phyloP scores from a whole-genome alignment of 1,140 invertebrate species.

The Frieseomelitta varia region DNA sequence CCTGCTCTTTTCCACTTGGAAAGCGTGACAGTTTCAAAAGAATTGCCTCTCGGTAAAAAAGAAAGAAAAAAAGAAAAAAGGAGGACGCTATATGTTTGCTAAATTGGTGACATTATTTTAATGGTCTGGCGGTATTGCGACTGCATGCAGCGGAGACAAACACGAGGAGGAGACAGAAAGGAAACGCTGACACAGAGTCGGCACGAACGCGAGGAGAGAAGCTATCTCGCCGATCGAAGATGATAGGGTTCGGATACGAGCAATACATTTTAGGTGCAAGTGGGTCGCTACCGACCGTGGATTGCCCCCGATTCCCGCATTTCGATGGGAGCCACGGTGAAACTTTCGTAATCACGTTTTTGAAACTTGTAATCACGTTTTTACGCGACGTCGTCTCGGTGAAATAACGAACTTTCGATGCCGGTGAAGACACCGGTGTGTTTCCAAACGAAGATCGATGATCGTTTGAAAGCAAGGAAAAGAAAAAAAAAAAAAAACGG shows the following conservation, averaged over 20 bases:
- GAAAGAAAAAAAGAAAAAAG: too few relatives aligned
- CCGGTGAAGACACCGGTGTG: background rate
- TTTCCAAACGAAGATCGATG: slow-evolving; percentile 2
- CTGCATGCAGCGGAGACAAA: background rate
- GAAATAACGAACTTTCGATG: background rate
- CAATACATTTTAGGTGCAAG: background rate
- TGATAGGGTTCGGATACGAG: background rate
- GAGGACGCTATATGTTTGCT: background rate
- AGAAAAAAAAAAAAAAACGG: background rate
- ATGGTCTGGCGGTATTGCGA: background rate
- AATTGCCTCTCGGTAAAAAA: background rate
- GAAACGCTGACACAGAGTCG: background rate
- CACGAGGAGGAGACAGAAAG: background rate
- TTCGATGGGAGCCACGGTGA: background rate
- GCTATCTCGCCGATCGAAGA: background rate
- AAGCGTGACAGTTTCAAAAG: background rate
- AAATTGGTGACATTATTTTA: background rate
- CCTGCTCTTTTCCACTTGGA: background rate
- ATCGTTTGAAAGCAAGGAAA: too few relatives aligned
- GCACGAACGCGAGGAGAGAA: background rate
- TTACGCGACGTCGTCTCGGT: background rate
- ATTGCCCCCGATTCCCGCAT: slow-evolving; percentile 31
- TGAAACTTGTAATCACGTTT: slow-evolving; percentile 29
- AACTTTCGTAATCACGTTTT: slow-evolving; percentile 21
- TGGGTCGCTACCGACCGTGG: slow-evolving; percentile 6